These are phyloP conservation scores for Aurelia sp. DNA, from an alignment of 30 jellyfish, hydroid and myxozoan genomes.

Conservation along the genomic window DNA sequence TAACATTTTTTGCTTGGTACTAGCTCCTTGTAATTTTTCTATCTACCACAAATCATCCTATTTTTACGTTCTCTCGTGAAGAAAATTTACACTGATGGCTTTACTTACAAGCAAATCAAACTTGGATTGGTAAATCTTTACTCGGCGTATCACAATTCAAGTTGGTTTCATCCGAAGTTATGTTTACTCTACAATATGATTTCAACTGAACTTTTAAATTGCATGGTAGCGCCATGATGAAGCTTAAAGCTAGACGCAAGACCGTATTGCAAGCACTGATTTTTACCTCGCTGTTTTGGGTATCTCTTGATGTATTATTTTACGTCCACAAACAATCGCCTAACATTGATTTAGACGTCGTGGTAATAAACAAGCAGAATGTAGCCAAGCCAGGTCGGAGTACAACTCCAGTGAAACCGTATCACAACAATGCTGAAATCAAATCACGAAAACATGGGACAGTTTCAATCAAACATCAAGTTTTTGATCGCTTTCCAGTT, in stretches of 20 bases:
- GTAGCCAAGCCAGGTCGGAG: background rate
- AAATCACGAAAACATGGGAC: too few species aligned
- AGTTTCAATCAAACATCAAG: constrained; percentile 6
- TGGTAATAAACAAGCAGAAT: constrained; percentile 51
- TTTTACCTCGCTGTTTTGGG: constrained; percentile 89
- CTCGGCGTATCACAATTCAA: too few species aligned
- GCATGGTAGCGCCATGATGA: background rate
- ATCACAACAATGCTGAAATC: background rate
- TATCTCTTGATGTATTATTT: constrained; percentile 75
- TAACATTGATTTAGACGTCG: constrained; percentile 66
- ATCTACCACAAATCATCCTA: too few species aligned
- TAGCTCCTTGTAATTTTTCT: too few species aligned
- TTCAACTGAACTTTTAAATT: background rate
- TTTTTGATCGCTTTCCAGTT: constrained; percentile 60
- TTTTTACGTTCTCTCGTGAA: too few species aligned
- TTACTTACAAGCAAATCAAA: too few species aligned
- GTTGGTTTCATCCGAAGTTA: too few species aligned
- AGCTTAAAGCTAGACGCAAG: constrained; percentile 48
- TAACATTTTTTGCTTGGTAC: too few species aligned
- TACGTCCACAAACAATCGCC: constrained; percentile 73
- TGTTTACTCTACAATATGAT: too few species aligned
- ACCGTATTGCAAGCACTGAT: constrained; percentile 71
- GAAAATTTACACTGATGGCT: too few species aligned
- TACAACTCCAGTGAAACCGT: background rate
- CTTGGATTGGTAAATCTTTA: too few species aligned